Evolutionary conservation across 2,888 invertebrate genomes (phyloP), one percentile per base, ranked within the genome.

Genomic region (Syritta pipiens): DNA sequence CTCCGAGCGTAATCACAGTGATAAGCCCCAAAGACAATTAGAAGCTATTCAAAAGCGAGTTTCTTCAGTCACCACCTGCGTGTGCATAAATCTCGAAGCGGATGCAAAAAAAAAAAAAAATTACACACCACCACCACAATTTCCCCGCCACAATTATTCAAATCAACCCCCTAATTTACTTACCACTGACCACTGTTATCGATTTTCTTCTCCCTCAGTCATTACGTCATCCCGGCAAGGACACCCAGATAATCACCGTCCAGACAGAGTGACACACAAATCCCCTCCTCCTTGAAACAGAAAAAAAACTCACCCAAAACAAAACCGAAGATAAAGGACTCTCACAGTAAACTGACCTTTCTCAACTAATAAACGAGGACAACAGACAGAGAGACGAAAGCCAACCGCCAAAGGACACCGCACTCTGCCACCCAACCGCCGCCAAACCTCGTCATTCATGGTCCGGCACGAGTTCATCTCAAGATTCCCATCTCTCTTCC

Each of bases 351-450:
- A 72, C 79, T 79, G 79, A 79, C 79, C 79, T 79, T 72, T 55
- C 72, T 17, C 53, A 79, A 79, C 79, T 72, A 79, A 72, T 79
- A 67, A 79, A 53, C n/a, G 48, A 67, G 71, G 63, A 76, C 67
- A 75, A 24, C 40, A 19, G 44, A 14, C 28, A 51, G 35, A 57
- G 42, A 55, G 32, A 68, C 24, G 44, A 7, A 37, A n/a, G n/a
- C n/a, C n/a, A 9, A 17, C 35, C 35, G 55, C 44, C 44, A 63
- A 63, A 40, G 32, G 51, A n/a, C n/a, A n/a, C 63, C 63, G 42
- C 63, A 40, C 32, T 48, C 3, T 48, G 42, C 53, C 60, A 62
- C 60, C 57, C 22, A 62, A 46, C 20, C 55, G 40, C 55, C 55
- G 48, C 37, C 42, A 26, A 65, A 44, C 63, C 77, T 51, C 49